phyloP scores from a whole-genome alignment of 2,888 invertebrate genomes.

The Antitype chi region DNA sequence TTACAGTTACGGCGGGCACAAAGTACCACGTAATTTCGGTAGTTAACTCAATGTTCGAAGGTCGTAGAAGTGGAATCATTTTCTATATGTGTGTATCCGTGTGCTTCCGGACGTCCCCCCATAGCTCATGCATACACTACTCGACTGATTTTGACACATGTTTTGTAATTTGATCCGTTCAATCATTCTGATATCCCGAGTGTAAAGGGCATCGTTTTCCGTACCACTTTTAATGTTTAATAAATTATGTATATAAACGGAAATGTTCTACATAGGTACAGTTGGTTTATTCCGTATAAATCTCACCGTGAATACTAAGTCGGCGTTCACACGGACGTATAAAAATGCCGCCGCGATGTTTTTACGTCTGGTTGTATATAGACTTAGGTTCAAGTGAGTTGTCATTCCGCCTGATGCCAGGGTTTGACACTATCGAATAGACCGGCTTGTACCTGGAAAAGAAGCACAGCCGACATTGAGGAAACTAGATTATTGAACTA shows the following conservation, averaged over 20 bases:
- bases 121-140: slow-evolving; percentile 38
- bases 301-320: no score
- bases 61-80: slow-evolving; percentile 29
- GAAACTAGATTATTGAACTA: not conserved
- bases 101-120: slow-evolving; percentile 54
- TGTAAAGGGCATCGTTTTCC: slow-evolving; percentile 36
- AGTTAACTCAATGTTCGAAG: slow-evolving; percentile 24
- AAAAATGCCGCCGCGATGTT: no score
- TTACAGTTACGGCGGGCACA: not conserved
- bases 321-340: no score
- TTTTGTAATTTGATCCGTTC: slow-evolving; percentile 46
- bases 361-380: no score
- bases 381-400: no score
- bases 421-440: no score
- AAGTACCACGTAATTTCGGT: slow-evolving; percentile 28
- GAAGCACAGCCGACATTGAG: not conserved
- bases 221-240: not conserved
- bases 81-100: slow-evolving; percentile 31
- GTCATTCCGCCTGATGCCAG: no score
- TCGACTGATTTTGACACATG: slow-evolving; percentile 53
- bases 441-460: no score
- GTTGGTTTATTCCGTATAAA: no score
- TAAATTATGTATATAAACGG: not conserved
- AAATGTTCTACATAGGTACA: not conserved
- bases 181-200: slow-evolving; percentile 42